Base-by-base conservation (phyloP, 1,140 invertebrate genomes). In the Archivesica marissinica region DNA sequence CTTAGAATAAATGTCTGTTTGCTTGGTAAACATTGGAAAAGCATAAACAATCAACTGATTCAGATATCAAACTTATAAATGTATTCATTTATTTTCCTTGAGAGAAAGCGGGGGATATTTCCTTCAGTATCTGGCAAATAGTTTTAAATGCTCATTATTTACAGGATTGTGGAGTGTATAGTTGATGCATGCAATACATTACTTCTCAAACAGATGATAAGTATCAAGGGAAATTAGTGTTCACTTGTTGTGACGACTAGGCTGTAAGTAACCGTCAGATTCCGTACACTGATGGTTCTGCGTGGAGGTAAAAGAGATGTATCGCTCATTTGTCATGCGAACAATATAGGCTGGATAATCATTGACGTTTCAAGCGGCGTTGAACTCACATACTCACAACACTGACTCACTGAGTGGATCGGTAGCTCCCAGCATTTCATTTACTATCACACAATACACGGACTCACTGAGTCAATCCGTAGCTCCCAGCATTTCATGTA, bases 151-250 rank as follows among this genome's bases (percentile, higher is more conserved):
- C 74, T 54, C 74, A 52, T 76, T 76, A 76, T 33, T 76, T 76
- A 54, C 47, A 23, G 38, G 47, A 15, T 35, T 79, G 41, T 79
- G 56, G 66, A 66, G 77, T 7, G 23, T 72, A 44, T 17, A 50
- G 20, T 79, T 35, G 59, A 23, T 25, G 61, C 33, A 66, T 79
- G 56, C 68, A 28, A 79, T 77, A 59, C 54, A 68, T 79, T 66
- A 66, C 38, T 64, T 28, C 38, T 79, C 77, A 50, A 79, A 47
- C 39, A 30, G 44, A 39, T 47, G 77, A 79, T 79, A 79, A 64
- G 59, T 79, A 79, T 68, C 77, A 41, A 44, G 77, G 77, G 77
- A 79, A 79, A 79, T 79, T 68, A 79, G 77, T 61, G 59, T 28
- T 25, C 77, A 79, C 77, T 66, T 79, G 77, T 79, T 79, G 28